Evolutionary conservation across 2,888 invertebrate genomes (phyloP).

Genomic region (Blastobasis adustella): DNA sequence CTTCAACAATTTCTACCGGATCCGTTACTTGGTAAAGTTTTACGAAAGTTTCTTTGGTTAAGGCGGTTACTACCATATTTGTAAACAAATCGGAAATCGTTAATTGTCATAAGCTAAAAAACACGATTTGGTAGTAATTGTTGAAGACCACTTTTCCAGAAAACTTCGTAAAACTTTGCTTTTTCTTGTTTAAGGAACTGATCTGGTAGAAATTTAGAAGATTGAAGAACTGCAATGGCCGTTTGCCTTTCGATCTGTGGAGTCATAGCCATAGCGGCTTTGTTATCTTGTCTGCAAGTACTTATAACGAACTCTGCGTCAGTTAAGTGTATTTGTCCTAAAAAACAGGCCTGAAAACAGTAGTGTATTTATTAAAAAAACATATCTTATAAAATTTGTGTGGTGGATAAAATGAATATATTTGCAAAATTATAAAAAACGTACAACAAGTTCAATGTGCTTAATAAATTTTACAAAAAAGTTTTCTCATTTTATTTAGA

Average conservation of each 20-base stretch:
- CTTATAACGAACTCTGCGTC: too few relatives aligned
- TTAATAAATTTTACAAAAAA: too few relatives aligned
- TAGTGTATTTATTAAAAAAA: too few relatives aligned
- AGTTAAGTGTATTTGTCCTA: too few relatives aligned
- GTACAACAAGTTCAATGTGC: too few relatives aligned
- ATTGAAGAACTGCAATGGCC: slow-evolving; percentile 18
- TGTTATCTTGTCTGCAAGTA: slow-evolving; percentile 32
- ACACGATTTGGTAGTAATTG: slow-evolving; percentile 39
- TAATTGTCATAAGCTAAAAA: not conserved
- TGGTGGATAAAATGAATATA: too few relatives aligned
- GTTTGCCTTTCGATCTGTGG: slow-evolving; percentile 40
- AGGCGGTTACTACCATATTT: slow-evolving; percentile 24
- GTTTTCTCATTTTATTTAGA: too few relatives aligned
- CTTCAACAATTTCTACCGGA: slow-evolving; percentile 55
- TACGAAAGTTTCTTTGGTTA: slow-evolving; percentile 22
- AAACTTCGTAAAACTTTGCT: slow-evolving; percentile 46
- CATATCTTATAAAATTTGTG: too few relatives aligned
- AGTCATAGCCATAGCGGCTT: slow-evolving; percentile 27
- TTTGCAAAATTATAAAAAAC: too few relatives aligned
- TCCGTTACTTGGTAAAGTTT: slow-evolving; percentile 32
- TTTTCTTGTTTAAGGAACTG: slow-evolving; percentile 36
- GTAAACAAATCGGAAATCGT: not conserved
- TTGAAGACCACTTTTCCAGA: slow-evolving; percentile 33
- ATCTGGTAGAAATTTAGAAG: slow-evolving; percentile 22
- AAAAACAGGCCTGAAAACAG: too few relatives aligned